phyloP scores from a whole-genome alignment of 2,113 vertebrate genomes.

The Callionymus lyra region DNA sequence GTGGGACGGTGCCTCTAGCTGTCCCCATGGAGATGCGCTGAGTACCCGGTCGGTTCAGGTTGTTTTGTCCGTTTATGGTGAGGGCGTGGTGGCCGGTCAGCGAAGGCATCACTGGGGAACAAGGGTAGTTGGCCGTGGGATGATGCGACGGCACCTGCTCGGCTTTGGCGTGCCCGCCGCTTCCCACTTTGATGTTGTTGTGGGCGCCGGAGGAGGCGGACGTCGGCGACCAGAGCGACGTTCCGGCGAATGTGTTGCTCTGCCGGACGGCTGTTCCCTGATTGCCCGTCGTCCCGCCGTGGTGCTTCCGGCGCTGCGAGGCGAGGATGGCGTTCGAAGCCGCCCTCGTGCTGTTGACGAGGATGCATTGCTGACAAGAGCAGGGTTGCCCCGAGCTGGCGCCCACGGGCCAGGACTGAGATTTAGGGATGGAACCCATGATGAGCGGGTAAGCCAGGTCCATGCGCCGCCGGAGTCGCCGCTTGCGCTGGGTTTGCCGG shows the following conservation, averaged over 20 bases:
- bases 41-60: constrained; percentile 85
- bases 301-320: constrained; percentile 80
- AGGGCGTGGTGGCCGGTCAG: constrained; percentile 52
- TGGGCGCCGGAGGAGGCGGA: constrained; percentile 36
- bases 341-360: constrained; percentile 89
- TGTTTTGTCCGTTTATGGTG: constrained; percentile 83
- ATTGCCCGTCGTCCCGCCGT: constrained; percentile 52
- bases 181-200: constrained; percentile 50
- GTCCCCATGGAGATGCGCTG: constrained; percentile 72
- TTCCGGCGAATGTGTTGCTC: constrained; percentile 82
- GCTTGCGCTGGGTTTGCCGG: constrained; percentile 84
- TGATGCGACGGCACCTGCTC: constrained; percentile 68
- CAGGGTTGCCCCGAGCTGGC: constrained; percentile 83
- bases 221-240: constrained; percentile 71
- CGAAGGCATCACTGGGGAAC: constrained; percentile 56
- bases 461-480: constrained; percentile 87
- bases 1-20: constrained; percentile 75
- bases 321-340: constrained; percentile 95
- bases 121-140: constrained; percentile 56
- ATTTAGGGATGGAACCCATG: constrained; percentile 93
- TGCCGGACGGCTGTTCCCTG: constrained; percentile 65
- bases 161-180: constrained; percentile 55
- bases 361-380: constrained; percentile 87
- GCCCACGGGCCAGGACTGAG: constrained; percentile 94
- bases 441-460: constrained; percentile 93